Evolutionary conservation across 2,113 vertebrate genomes (phyloP), one percentile per base, ranked within the genome.

Genomic region (Leiothrix lutea): DNA sequence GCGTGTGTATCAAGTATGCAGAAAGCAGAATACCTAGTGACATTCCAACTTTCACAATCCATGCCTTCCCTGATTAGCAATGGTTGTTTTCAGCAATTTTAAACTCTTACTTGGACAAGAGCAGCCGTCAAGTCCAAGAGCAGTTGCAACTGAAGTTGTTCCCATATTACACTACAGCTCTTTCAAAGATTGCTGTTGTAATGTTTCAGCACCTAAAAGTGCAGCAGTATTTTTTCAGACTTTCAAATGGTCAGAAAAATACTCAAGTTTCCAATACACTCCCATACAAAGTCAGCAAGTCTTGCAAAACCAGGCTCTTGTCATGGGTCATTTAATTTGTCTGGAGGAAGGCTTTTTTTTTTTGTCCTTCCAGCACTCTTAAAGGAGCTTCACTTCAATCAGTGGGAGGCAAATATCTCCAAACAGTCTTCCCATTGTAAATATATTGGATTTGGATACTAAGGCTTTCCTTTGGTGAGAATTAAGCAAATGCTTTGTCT

Each of bases 401-500:
- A 90, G 44, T 62, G 82, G 71, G 77, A 83, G 64, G 94, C 66
- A 91, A 79, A n/a, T 56, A 80, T 96, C 92, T 96, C 97, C 90
- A 95, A 97, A 97, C 95, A 98, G 82, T 66, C 90, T 97, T 97
- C 62, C 66, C 86, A 51, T 94, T 97, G 97, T 97, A 95, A 94
- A 92, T 92, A 90, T 86, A 95, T 57, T 93, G 88, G 84, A 95
- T 97, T 84, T 96, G 95, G 71, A 77, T 86, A 85, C 92, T 96
- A 67, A 92, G 80, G 50, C 78, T 96, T 94, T 86, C 80, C 80
- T 95, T 79, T 95, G 82, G 92, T 92, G 51, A 83, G 77, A 87
- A 78, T 93, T 96, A 96, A 92, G 94, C 94, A 96, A 96, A 94
- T 96, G 85, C 95, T 97, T 97, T 97, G 84, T 95, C 88, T 97